These are phyloP conservation scores for Galaxea fascicularis DNA, from an alignment of 92 coral and sea anemone genomes.

Conservation along the genomic window DNA sequence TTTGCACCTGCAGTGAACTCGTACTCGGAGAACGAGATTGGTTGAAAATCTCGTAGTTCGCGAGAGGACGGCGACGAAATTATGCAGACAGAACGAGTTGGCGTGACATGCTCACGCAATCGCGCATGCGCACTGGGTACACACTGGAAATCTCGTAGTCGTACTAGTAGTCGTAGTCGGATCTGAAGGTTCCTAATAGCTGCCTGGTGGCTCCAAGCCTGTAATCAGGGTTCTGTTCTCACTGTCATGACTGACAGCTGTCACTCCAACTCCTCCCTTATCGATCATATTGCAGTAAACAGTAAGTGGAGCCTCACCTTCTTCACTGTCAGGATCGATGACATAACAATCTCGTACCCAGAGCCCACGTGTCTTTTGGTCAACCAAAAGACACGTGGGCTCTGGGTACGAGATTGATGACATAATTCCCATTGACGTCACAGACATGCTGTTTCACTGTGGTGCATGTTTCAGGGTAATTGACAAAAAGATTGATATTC, in stretches of 20 bases:
- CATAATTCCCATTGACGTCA: slow-evolving; percentile 16
- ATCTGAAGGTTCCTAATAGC: no score
- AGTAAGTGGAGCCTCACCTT: slow-evolving; percentile 23
- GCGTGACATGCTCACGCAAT: no score
- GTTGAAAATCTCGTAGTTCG: not conserved
- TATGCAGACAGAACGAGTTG: no score
- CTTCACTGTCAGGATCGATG: slow-evolving; percentile 28
- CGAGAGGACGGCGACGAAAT: not conserved
- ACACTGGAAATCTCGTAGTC: no score
- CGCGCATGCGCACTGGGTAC: no score
- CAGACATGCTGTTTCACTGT: not conserved
- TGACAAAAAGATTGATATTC: not conserved
- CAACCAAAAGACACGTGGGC: no score
- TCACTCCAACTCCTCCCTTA: slow-evolving; percentile 31
- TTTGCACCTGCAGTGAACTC: not conserved
- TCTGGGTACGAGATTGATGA: no score
- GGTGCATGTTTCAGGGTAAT: slow-evolving; percentile 25
- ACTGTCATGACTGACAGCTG: slow-evolving; percentile 57
- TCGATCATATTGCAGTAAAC: slow-evolving; percentile 48
- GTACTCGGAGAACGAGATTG: not conserved
- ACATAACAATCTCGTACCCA: no score
- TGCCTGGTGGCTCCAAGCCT: not conserved
- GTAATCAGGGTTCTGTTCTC: slow-evolving; percentile 15
- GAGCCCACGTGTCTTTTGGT: no score
- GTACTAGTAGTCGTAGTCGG: no score